Base-by-base conservation (phyloP, 2,113 vertebrate genomes). In the Chionis minor region DNA sequence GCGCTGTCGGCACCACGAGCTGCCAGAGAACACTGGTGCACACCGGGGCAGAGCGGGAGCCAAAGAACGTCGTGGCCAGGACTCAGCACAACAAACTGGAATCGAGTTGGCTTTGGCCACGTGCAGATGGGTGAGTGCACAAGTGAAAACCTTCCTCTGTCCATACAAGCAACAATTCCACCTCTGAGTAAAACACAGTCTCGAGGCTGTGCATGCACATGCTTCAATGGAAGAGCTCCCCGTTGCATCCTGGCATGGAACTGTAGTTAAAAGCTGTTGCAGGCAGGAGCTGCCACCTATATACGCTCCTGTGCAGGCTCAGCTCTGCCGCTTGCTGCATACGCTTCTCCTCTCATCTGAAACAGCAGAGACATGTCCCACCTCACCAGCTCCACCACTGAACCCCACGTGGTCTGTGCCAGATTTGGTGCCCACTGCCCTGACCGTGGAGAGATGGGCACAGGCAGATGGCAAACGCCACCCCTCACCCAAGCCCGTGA, bases 191-290 rank as follows among this genome's bases (percentile, higher is more conserved):
- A 58, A 81, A 88, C 28, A 49, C 42, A 33, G 0, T 17, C 51
- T 24, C 1, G 4, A 86, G 55, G 51, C 59, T 85, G 26, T 32
- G 42, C 33, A 33, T 0, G 1, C 7, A 5, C 0, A 0, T 82
- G 52, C 45, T 88, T 45, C 54, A 42, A 9, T 32, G 51, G 81
- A 90, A 52, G 45, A 73, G 24, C n/a, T 81, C 33, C 56, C 71
- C 1, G 0, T 40, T 52, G 28, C 18, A 19, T 23, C 30, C 35
- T 11, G 22, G 55, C 12, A 15, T 26, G 33, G 51, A 79, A 77
- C 69, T 49, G 40, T 44, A 59, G 27, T 67, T 66, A 70, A 84
- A 77, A 78, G 54, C 21, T 26, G 26, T 49, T 40, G 32, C 17
- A 55, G 33, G 79, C 55, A 72, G 91, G 61, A 95, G 54, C 66